phyloP scores from a whole-genome alignment of 2,888 invertebrate genomes.

The Drosophila greeni region DNA sequence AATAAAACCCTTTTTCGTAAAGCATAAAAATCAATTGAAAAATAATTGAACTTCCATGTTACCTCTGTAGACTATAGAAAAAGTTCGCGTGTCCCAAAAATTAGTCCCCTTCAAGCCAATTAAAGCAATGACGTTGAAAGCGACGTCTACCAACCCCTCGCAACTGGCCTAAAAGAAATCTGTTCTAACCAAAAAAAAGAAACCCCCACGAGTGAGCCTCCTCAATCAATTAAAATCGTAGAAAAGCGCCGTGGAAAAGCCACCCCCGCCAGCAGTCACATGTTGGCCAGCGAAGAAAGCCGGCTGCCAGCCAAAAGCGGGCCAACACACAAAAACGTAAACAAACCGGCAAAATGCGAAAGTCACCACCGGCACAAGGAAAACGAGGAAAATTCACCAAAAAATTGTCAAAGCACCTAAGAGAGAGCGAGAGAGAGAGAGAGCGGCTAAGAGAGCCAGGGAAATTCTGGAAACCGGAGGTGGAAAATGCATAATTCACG shows the following conservation, averaged over 20 bases:
- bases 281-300: slow-evolving; percentile 50
- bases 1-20: neutral
- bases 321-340: slow-evolving; percentile 69
- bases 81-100: slow-evolving; percentile 1
- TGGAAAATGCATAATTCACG: slow-evolving; percentile 33
- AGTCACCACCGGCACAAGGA: slow-evolving; percentile 28
- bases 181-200: slow-evolving; percentile 1
- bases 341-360: slow-evolving; percentile 75
- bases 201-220: slow-evolving; percentile 8
- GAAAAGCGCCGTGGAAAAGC: slow-evolving; percentile 21
- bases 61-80: neutral
- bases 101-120: slow-evolving; percentile 11
- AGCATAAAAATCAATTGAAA: neutral
- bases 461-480: slow-evolving; percentile 28
- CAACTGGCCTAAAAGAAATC: slow-evolving; percentile 9
- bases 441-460: slow-evolving; percentile 14
- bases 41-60: neutral
- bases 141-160: slow-evolving; percentile 22
- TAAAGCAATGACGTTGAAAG: slow-evolving; percentile 3
- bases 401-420: slow-evolving; percentile 14
- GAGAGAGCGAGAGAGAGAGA: slow-evolving; percentile 7
- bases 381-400: slow-evolving; percentile 65
- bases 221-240: slow-evolving; percentile 34
- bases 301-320: slow-evolving; percentile 59
- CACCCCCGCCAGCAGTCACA: slow-evolving; percentile 20